These are phyloP conservation scores for Diaphora mendica DNA, from an alignment of 2,888 invertebrate species.

Conservation along the genomic window DNA sequence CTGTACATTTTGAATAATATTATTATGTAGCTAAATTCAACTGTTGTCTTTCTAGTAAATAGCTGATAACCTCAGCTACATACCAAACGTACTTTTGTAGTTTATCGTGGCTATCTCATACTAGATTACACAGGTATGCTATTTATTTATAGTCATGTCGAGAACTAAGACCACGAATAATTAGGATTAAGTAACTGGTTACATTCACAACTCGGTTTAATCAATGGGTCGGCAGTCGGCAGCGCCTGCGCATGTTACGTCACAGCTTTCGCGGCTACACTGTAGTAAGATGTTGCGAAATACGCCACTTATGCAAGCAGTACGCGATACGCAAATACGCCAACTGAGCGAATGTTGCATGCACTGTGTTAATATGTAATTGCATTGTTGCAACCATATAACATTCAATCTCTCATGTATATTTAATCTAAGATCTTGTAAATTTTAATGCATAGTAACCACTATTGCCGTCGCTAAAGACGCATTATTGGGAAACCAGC, in stretches of 20 bases:
- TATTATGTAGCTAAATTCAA: background rate
- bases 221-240: conserved; percentile 71
- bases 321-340: conserved; percentile 74
- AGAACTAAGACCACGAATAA: conserved; percentile 53
- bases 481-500: background rate
- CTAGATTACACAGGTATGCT: background rate
- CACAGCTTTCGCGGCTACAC: conserved; percentile 79
- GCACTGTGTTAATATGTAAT: conserved; percentile 46
- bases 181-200: conserved; percentile 73
- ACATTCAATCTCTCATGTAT: background rate
- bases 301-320: conserved; percentile 75
- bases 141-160: conserved; percentile 24
- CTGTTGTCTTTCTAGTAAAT: background rate
- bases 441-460: background rate
- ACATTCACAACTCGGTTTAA: conserved; percentile 77
- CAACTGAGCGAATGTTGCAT: conserved; percentile 61
- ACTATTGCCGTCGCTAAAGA: background rate
- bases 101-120: background rate
- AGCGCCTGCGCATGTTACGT: conserved; percentile 72
- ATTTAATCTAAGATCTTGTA: background rate
- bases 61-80: background rate
- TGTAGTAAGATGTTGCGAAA: conserved; percentile 77
- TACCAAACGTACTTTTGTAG: background rate
- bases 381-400: conserved; percentile 26
- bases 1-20: background rate